These are phyloP conservation scores for Macrostomum lignano DNA, from an alignment of 1,140 invertebrate genomes.

Conservation along the genomic window DNA sequence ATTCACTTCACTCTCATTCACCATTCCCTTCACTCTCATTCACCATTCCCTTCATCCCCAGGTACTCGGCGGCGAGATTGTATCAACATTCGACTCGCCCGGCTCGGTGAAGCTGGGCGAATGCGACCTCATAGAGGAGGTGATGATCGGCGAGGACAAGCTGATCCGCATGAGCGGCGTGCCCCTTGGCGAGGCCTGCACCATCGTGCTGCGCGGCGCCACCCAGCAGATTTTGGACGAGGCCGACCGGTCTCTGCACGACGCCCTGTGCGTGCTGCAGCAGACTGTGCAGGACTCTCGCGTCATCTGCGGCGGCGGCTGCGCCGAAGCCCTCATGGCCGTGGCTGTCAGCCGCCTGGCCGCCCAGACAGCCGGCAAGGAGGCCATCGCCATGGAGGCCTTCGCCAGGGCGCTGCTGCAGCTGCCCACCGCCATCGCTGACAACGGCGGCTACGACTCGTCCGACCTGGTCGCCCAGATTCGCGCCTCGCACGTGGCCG, in stretches of 20 bases:
- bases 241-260: constrained; percentile 83
- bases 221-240: constrained; percentile 97
- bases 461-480: constrained; percentile 66
- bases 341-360: constrained; percentile 34
- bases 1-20: too few species aligned
- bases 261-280: constrained; percentile 79
- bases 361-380: constrained; percentile 68
- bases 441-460: constrained; percentile 93
- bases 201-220: constrained; percentile 79
- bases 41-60: too few species aligned
- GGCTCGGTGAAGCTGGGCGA: constrained; percentile 62
- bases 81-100: constrained; percentile 84
- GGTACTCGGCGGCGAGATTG: constrained; percentile 83
- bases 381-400: constrained; percentile 80
- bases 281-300: constrained; percentile 73
- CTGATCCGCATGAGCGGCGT: constrained; percentile 45
- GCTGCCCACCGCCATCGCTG: constrained; percentile 74
- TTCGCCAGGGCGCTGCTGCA: constrained; percentile 56
- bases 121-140: constrained; percentile 80
- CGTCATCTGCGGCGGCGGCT: constrained; percentile 65
- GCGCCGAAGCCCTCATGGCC: constrained; percentile 4
- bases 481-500: constrained; percentile 54
- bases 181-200: constrained; percentile 62
- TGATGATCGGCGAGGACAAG: constrained; percentile 91
- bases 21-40: too few species aligned